These are phyloP conservation scores for Orientallactaga bullata DNA, from an alignment of 2,113 vertebrate genomes.

Conservation along the genomic window DNA sequence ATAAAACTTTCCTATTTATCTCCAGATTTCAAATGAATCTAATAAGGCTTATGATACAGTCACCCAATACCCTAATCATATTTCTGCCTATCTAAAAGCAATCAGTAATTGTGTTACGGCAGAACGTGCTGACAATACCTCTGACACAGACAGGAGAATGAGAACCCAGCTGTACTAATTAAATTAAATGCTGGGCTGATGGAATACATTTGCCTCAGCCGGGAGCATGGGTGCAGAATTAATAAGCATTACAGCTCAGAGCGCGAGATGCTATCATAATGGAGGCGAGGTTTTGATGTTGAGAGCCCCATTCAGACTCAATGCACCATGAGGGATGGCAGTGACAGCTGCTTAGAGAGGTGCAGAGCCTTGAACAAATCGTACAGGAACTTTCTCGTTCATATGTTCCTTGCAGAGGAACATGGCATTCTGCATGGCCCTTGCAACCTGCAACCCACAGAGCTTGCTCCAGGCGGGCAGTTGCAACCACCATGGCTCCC, in stretches of 20 bases:
- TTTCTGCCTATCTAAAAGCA: slow-evolving; percentile 98
- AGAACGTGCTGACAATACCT: slow-evolving; percentile 93
- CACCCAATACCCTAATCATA: slow-evolving; percentile 96
- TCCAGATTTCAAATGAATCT: slow-evolving; percentile 98
- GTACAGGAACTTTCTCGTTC: slow-evolving; percentile 84
- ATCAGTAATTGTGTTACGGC: slow-evolving; percentile 97
- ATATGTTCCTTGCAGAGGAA: slow-evolving; percentile 75
- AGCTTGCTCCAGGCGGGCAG: rapidly evolving
- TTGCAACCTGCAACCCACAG: background rate
- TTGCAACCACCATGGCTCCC: background rate
- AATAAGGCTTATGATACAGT: slow-evolving; percentile 96
- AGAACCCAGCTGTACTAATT: slow-evolving; percentile 97
- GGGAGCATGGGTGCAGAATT: slow-evolving; percentile 93
- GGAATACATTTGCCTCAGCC: slow-evolving; percentile 93
- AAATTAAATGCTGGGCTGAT: slow-evolving; percentile 96
- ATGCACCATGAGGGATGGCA: slow-evolving; percentile 91
- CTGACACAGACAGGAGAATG: slow-evolving; percentile 93
- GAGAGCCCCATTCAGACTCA: slow-evolving; percentile 94
- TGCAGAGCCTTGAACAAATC: slow-evolving; percentile 88
- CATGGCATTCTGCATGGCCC: slow-evolving; percentile 63
- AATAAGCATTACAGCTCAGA: slow-evolving; percentile 94
- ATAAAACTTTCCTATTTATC: slow-evolving; percentile 98
- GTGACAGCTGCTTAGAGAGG: slow-evolving; percentile 92
- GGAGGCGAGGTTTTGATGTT: slow-evolving; percentile 92
- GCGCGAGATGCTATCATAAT: slow-evolving; percentile 94